Base-by-base conservation (phyloP, 2,113 vertebrate genomes). In the Sigmodon hispidus region DNA sequence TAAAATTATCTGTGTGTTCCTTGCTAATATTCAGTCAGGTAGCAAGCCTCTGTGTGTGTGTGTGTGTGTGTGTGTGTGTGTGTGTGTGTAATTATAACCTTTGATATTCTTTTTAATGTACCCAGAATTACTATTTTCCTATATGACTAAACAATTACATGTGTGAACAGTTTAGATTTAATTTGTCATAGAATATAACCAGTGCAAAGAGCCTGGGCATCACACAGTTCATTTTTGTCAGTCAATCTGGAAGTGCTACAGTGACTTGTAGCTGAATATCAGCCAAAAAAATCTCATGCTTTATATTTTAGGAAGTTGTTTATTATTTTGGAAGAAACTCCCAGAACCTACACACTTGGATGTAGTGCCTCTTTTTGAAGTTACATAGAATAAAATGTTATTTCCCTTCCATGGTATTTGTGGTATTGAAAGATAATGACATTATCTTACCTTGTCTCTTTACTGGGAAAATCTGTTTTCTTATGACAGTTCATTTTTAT, bases 271-370 rank as follows among this genome's bases (percentile, higher is more conserved):
- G 59, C 52, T 76, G 45, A 88, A 77, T 90, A 94, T 6, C 75
- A 17, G 36, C 70, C 85, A 80, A 24, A 80, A 59, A 31, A 61
- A 19, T 76, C 80, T 90, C 67, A 50, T 67, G 21, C 76, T 90
- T 7, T 95, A 36, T 40, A 81, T 79, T 73, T 95, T 83, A 94
- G 63, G 65, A 97, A 94, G 19, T 52, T 91, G 5, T 94, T 93
- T 57, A 26, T 86, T 95, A 29, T 89, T 92, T 91, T 88, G 63
- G 63, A 92, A 69, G n/a, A 84, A 24, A 29, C 15, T 85, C 31
- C 52, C 15, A 80, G 34, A 94, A 80, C 15, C 17, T 88, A 43
- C 4, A 65, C 61, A 7, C 0, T 55, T 69, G 55, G 31, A 16
- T 83, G 16, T 76, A 1, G 3, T 77, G 5, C 16, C 77, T 96